These are phyloP conservation scores for Petrolisthes cinctipes DNA, from an alignment of 2,888 invertebrate species.

Conservation along the genomic window DNA sequence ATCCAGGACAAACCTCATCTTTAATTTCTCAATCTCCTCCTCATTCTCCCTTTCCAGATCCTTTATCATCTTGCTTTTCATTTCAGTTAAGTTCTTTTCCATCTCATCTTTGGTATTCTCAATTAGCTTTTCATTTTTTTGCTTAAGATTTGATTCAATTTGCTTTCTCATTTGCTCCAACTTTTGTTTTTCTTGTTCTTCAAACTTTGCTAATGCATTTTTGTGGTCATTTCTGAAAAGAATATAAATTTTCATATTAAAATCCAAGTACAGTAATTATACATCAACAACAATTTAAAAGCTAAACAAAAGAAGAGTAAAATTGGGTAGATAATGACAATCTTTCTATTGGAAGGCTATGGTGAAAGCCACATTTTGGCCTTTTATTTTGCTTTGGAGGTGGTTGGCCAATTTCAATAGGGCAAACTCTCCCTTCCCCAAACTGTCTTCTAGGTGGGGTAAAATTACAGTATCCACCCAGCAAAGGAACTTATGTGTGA, in stretches of 20 bases:
- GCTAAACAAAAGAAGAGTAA: background rate
- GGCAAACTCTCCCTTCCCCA: too few relatives aligned
- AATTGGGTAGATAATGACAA: too few relatives aligned
- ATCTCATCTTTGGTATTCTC: slow-evolving; percentile 12
- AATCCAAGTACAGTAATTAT: background rate
- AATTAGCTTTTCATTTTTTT: slow-evolving; percentile 30
- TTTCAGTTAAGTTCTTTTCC: slow-evolving; percentile 22
- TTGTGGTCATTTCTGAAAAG: slow-evolving; percentile 41
- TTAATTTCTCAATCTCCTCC: slow-evolving; percentile 32
- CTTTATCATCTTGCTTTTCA: slow-evolving; percentile 26
- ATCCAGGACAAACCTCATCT: slow-evolving; percentile 37
- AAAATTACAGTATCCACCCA: too few relatives aligned
- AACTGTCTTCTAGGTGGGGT: too few relatives aligned
- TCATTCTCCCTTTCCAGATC: slow-evolving; percentile 27
- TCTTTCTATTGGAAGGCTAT: too few relatives aligned
- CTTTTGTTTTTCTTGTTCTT: slow-evolving; percentile 42
- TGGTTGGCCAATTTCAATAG: too few relatives aligned
- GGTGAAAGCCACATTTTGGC: too few relatives aligned
- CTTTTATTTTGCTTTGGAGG: too few relatives aligned
- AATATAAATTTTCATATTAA: background rate
- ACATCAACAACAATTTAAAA: background rate
- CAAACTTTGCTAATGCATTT: slow-evolving; percentile 17
- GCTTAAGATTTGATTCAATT: slow-evolving; percentile 21
- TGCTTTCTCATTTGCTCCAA: slow-evolving; percentile 14
- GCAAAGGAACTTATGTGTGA: too few relatives aligned